Evolutionary conservation across 2,113 vertebrate species (phyloP).

Genomic region (Cebidichthys violaceus): DNA sequence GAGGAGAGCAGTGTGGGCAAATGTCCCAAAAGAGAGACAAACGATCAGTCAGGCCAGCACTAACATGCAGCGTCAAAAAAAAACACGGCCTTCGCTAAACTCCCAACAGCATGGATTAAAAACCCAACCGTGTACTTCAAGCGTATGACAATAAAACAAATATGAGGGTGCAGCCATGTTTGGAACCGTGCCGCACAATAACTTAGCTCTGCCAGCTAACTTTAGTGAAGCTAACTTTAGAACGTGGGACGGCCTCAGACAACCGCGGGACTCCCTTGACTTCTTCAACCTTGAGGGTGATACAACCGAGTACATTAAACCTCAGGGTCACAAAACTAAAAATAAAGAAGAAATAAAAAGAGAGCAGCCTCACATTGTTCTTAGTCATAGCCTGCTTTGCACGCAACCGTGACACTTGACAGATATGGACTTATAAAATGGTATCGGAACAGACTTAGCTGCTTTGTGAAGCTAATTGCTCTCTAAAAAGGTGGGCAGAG

Average conservation of each 20-base stretch:
- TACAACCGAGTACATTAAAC: neutral
- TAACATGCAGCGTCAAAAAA: constrained; percentile 31
- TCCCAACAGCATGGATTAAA: constrained; percentile 8
- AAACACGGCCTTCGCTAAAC: constrained; percentile 26
- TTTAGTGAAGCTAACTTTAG: constrained; percentile 55
- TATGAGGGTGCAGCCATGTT: neutral
- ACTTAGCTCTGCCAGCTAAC: constrained; percentile 1
- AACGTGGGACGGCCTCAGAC: neutral
- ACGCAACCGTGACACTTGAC: neutral
- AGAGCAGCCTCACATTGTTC: neutral
- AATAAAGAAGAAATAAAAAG: neutral
- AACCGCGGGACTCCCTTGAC: neutral
- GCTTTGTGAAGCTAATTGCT: constrained; percentile 44
- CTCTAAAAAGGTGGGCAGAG: constrained; percentile 37
- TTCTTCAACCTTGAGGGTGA: constrained; percentile 5
- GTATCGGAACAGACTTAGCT: constrained; percentile 19
- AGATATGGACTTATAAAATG: neutral
- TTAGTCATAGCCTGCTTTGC: neutral
- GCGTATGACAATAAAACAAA: constrained; percentile 16
- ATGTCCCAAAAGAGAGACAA: constrained; percentile 46
- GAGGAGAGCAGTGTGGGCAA: constrained; percentile 41
- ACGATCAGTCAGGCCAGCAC: neutral
- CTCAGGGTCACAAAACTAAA: neutral
- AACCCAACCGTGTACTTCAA: neutral
- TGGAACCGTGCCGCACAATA: neutral